Evolutionary conservation across 2,888 invertebrate genomes (phyloP).

Genomic region (Antheraea yamamai): DNA sequence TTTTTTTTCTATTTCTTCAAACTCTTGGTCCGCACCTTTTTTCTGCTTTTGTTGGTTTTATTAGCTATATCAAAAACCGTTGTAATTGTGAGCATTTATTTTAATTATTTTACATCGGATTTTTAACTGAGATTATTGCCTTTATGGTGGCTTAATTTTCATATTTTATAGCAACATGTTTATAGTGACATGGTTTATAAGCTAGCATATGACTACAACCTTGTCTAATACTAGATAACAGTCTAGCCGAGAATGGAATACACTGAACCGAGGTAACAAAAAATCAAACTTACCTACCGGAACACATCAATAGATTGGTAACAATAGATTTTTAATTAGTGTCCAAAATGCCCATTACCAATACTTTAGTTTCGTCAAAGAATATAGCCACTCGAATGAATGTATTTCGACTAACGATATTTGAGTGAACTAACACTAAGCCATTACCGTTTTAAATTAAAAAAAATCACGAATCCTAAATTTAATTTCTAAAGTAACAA

Average conservation of each 20-base stretch:
- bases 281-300: not conserved
- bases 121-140: no score
- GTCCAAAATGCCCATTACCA: not conserved
- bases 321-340: not conserved
- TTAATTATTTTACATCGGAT: no score
- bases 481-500: not conserved
- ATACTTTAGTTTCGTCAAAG: not conserved
- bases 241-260: not conserved
- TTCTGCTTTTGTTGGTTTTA: no score
- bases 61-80: no score
- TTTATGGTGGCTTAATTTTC: no score
- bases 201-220: not conserved
- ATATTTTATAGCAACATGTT: no score
- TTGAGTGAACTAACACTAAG: not conserved
- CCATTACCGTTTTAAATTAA: not conserved
- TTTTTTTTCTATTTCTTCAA: not conserved
- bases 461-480: not conserved
- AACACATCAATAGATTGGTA: not conserved
- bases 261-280: not conserved
- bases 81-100: no score
- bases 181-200: not conserved
- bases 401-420: not conserved
- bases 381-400: not conserved
- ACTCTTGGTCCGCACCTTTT: no score
- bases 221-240: not conserved